Conservation (phyloP, 2,888 invertebrate genomes). For the Beris chalybata region DNA sequence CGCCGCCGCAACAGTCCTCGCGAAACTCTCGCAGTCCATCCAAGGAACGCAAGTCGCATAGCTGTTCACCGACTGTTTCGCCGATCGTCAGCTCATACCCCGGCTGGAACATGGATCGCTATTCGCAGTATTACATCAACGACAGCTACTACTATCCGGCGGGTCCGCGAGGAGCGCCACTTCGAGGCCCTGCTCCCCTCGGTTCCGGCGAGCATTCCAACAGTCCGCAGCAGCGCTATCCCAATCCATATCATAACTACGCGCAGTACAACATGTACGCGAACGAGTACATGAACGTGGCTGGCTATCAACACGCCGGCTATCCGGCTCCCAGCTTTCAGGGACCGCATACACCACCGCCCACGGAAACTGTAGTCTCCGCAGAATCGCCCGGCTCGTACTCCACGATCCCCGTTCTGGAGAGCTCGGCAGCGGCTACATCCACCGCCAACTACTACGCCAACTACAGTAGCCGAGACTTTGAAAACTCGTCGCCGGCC, state of each 20-base stretch:
- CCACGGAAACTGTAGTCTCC: neutral
- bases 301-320: neutral
- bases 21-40: slow-evolving; percentile 34
- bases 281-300: slow-evolving; percentile 43
- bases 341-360: neutral
- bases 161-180: neutral
- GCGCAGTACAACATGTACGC: slow-evolving; percentile 40
- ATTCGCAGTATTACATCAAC: slow-evolving; percentile 36
- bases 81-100: slow-evolving; percentile 37
- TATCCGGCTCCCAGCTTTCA: neutral
- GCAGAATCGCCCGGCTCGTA: slow-evolving; percentile 18
- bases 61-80: slow-evolving; percentile 45
- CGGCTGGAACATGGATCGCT: slow-evolving; percentile 37
- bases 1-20: slow-evolving; percentile 52
- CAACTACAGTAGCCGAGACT: neutral
- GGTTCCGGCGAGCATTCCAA: slow-evolving; percentile 1
- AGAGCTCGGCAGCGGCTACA: neutral
- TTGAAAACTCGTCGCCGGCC: neutral
- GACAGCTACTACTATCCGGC: slow-evolving; percentile 36
- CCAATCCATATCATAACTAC: slow-evolving; percentile 10
- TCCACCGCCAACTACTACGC: slow-evolving; percentile 10
- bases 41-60: neutral
- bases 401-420: slow-evolving; percentile 30
- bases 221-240: neutral
- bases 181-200: neutral